phyloP scores from a whole-genome alignment of 2,888 invertebrate species.

The Oeneis ivallda region DNA sequence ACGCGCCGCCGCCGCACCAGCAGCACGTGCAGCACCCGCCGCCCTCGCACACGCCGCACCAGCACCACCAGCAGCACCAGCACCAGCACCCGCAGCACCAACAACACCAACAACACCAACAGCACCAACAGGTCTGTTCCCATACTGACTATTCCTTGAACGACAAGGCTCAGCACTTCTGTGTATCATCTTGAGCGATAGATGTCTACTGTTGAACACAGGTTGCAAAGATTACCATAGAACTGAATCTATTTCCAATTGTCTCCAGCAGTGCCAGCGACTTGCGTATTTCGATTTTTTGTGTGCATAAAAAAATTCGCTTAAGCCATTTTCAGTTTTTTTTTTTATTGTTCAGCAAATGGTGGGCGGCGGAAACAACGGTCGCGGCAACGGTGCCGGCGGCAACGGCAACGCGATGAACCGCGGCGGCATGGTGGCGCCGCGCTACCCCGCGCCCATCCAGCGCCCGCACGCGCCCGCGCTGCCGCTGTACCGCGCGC shows the following conservation, averaged over 20 bases:
- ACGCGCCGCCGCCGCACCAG: slow-evolving; percentile 67
- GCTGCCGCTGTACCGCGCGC: slow-evolving; percentile 65
- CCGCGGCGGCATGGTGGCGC: slow-evolving; percentile 62
- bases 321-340: too few relatives aligned
- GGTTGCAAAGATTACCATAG: too few relatives aligned
- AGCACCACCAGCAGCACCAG: slow-evolving; percentile 48
- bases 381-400: slow-evolving; percentile 58
- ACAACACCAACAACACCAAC: slow-evolving; percentile 45
- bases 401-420: slow-evolving; percentile 51
- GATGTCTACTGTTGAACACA: too few relatives aligned
- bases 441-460: slow-evolving; percentile 81
- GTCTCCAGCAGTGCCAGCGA: too few relatives aligned
- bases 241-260: too few relatives aligned
- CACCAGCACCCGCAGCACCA: slow-evolving; percentile 47
- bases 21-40: slow-evolving; percentile 56
- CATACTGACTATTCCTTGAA: too few relatives aligned
- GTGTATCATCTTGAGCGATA: too few relatives aligned
- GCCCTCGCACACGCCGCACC: slow-evolving; percentile 63
- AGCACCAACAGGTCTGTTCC: slow-evolving; percentile 33
- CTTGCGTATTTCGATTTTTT: too few relatives aligned
- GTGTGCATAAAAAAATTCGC: too few relatives aligned
- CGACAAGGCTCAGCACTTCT: too few relatives aligned
- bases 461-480: slow-evolving; percentile 78
- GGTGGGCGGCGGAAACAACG: slow-evolving; percentile 66
- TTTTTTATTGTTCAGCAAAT: slow-evolving; percentile 54